phyloP scores from a whole-genome alignment of 37 sponge, comb jelly and placozoan genomes.

The Oscarella lobularis region DNA sequence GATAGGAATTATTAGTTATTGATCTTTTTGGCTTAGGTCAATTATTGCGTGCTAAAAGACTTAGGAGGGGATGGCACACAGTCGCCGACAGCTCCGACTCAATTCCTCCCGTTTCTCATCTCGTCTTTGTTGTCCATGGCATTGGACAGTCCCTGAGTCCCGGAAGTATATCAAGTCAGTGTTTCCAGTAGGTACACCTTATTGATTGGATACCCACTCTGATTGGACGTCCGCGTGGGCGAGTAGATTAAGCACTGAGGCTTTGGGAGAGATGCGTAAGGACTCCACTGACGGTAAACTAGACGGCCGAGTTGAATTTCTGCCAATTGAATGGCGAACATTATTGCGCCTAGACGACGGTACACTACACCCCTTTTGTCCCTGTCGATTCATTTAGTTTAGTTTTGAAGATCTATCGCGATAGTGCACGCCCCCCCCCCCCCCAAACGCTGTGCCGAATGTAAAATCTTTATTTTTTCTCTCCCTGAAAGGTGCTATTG shows the following conservation, averaged over 20 bases:
- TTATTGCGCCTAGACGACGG: slow-evolving; percentile 61
- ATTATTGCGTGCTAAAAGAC: slow-evolving; percentile 9
- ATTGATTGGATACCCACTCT: neutral
- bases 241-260: neutral
- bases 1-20: neutral
- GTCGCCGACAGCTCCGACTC: slow-evolving; percentile 18
- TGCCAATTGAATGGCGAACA: slow-evolving; percentile 82
- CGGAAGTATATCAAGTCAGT: slow-evolving; percentile 8
- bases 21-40: neutral
- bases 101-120: slow-evolving; percentile 49
- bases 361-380: neutral
- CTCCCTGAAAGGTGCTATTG: slow-evolving; percentile 37
- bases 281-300: slow-evolving; percentile 37
- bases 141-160: slow-evolving; percentile 50
- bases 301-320: slow-evolving; percentile 57
- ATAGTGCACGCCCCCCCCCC: no score
- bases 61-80: slow-evolving; percentile 59
- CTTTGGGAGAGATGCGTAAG: slow-evolving; percentile 37
- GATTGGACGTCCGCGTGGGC: neutral
- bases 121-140: slow-evolving; percentile 74
- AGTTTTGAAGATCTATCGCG: no score
- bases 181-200: neutral
- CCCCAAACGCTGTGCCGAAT: no score
- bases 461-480: no score
- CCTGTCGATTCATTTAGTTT: neutral